These are phyloP conservation scores for Sanderia malayensis DNA, from an alignment of 30 jellyfish, hydroid and myxozoan species.

Conservation along the genomic window DNA sequence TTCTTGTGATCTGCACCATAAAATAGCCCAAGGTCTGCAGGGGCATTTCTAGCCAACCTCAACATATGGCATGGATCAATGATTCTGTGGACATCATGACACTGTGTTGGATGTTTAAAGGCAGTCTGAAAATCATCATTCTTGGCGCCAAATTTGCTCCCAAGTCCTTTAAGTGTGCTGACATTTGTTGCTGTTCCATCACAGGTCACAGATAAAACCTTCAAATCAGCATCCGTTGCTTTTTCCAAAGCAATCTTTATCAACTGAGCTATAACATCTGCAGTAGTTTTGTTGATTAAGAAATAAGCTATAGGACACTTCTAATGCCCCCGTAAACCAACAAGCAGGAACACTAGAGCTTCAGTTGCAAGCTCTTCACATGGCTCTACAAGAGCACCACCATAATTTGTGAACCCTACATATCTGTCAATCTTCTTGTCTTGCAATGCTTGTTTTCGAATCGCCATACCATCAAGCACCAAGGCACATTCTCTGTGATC, in stretches of 20 bases:
- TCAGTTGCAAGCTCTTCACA: constrained; percentile 40
- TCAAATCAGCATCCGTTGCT: constrained; percentile 30
- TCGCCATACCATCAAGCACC: constrained; percentile 59
- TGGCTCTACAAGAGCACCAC: constrained; percentile 43
- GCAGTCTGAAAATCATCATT: not conserved
- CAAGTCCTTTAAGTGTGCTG: constrained; percentile 32
- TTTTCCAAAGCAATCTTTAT: not conserved
- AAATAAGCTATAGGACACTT: constrained; percentile 39
- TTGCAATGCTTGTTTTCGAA: constrained; percentile 31
- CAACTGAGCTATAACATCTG: constrained; percentile 14
- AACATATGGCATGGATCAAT: constrained; percentile 44
- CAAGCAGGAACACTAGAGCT: constrained; percentile 39
- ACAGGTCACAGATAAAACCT: constrained; percentile 27
- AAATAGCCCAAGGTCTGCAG: constrained; percentile 17
- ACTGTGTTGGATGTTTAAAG: constrained; percentile 28
- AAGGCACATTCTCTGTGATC: constrained; percentile 41
- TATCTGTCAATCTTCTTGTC: constrained; percentile 22
- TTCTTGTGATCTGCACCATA: not conserved
- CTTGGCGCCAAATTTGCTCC: constrained; percentile 20
- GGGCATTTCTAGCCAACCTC: constrained; percentile 37
- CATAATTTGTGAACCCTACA: constrained; percentile 46
- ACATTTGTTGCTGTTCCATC: constrained; percentile 45
- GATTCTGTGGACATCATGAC: constrained; percentile 17
- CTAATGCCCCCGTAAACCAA: constrained; percentile 44
- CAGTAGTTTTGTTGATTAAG: constrained; percentile 2